These are phyloP conservation scores for Catocala nupta DNA, from an alignment of 2,888 invertebrate genomes.

Conservation along the genomic window DNA sequence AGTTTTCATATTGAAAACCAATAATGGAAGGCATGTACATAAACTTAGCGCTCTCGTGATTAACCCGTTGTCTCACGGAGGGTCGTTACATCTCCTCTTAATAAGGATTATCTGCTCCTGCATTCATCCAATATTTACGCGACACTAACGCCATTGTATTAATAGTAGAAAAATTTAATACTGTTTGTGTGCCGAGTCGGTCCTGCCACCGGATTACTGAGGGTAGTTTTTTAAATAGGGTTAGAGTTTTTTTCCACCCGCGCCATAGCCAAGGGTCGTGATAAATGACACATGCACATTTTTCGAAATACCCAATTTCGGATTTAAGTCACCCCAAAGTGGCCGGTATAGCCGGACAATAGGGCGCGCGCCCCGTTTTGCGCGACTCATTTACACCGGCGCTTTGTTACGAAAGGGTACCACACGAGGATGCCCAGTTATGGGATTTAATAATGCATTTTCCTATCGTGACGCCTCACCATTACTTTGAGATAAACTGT, in stretches of 20 bases:
- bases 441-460: conserved; percentile 82
- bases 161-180: conserved; percentile 84
- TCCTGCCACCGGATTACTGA: conserved; percentile 79
- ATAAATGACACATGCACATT: conserved; percentile 88
- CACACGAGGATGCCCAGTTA: conserved; percentile 64
- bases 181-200: conserved; percentile 82
- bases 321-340: conserved; percentile 88
- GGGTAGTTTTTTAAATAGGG: conserved; percentile 87
- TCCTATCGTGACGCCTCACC: conserved; percentile 71
- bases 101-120: conserved; percentile 79
- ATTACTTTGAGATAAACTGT: conserved; percentile 75
- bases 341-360: conserved; percentile 81
- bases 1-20: conserved; percentile 26
- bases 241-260: conserved; percentile 79
- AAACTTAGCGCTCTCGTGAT: conserved; percentile 33
- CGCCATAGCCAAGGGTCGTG: conserved; percentile 78
- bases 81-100: conserved; percentile 68
- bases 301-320: conserved; percentile 88
- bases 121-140: conserved; percentile 84
- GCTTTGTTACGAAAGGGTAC: conserved; percentile 68
- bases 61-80: conserved; percentile 52
- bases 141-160: conserved; percentile 78
- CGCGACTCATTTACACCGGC: conserved; percentile 74
- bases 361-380: conserved; percentile 58
- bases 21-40: conserved; percentile 22